Percentiles rank a stretch among this genome's conserved stretches.
Conservation (phyloP, 2,113 vertebrate species). For the Ramphastos sulfuratus region DNA sequence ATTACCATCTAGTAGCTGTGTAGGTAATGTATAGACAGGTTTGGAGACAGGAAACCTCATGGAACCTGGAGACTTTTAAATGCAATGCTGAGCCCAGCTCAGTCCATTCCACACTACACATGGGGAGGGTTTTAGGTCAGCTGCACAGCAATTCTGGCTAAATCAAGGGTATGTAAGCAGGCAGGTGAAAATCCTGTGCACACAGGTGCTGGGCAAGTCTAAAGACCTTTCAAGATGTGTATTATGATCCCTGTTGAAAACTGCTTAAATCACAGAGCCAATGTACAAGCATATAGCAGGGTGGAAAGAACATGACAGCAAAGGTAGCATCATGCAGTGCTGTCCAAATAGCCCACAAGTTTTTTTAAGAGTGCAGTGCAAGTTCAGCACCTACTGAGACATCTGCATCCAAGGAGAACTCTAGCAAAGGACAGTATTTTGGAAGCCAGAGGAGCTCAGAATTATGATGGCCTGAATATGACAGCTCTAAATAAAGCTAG, state of each 20-base stretch:
- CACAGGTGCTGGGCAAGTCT: background rate
- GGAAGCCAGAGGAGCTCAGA: background rate
- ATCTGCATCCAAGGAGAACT: background rate
- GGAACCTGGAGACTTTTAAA: background rate
- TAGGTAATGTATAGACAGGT: background rate
- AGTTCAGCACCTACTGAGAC: background rate
- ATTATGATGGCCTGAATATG: background rate
- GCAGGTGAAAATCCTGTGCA: background rate
- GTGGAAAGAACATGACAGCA: background rate
- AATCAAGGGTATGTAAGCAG: background rate
- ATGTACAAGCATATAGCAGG: rapidly evolving
- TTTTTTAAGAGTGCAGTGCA: background rate
- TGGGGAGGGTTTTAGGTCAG: background rate
- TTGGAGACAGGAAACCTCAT: background rate
- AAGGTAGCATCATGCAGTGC: background rate
- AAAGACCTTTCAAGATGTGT: background rate
- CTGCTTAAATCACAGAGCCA: background rate
- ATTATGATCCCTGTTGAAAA: background rate
- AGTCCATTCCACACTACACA: rapidly evolving
- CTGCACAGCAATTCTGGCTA: background rate
- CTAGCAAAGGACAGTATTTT: background rate
- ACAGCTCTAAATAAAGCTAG: background rate
- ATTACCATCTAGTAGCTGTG: background rate
- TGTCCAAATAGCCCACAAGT: background rate
- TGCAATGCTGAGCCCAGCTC: background rate